Evolutionary conservation across 2,113 vertebrate genomes (phyloP), one percentile per base, ranked within the genome.

Genomic region (Gymnogyps californianus): DNA sequence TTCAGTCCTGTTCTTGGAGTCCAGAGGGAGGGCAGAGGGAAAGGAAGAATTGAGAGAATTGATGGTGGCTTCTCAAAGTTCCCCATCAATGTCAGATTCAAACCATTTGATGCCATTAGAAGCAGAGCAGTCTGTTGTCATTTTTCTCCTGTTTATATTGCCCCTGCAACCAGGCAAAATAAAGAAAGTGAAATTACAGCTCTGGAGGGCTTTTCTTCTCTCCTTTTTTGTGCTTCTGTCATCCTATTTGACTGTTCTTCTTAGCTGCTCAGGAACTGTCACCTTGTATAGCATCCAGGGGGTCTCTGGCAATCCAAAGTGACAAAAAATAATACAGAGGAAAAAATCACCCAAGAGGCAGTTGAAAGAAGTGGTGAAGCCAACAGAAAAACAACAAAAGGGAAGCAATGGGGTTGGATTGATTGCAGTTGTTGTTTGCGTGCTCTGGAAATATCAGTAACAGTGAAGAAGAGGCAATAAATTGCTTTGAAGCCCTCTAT

Each of bases 401-500:
- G 31, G 36, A 89, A 83, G 34, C 25, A 64, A 13, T 24, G 19
- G 24, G 28, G 26, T 20, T 92, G 90, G 67, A 62, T 59, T 85
- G 22, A 49, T 34, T 86, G 61, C 32, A 59, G 55, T 58, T 64
- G 72, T 55, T 92, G 58, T 74, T 79, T 88, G 52, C 67, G 77
- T 59, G 40, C 62, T 93, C 77, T 93, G 66, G 49, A 97, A 95
- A 87, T 90, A 92, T 44, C 54, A 69, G 69, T 90, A 95, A 93
- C 36, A 7, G 95, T 40, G 64, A 94, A 93, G 65, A 93, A 38
- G 69, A 62, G 36, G 76, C 74, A 95, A 89, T 91, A 97, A 97
- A 93, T 93, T 95, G 77, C 64, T 90, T 93, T 92, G 87, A 97
- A 97, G 71, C 9, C 69, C 70, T 85, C 54, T 59, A 25, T 83